A percentile compares a stretch with the other conserved stretches of the same genome.
phyloP scores from a whole-genome alignment of 2,888 invertebrate species.

The Drosophila ustulata region DNA sequence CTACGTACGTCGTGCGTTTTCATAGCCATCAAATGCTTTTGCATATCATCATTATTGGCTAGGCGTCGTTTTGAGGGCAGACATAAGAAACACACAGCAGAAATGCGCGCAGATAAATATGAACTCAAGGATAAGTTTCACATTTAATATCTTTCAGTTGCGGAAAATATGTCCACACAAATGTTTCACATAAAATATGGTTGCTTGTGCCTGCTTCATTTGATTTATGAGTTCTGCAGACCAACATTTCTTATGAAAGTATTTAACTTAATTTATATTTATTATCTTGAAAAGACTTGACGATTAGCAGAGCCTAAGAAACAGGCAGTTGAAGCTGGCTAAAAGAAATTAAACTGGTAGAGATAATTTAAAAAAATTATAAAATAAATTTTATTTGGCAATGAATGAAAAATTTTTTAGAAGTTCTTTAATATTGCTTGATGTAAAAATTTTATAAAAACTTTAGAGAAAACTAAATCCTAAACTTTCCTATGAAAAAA shows the following conservation, averaged over 20 bases:
- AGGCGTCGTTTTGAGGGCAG: neutral
- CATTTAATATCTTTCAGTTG: too few species aligned
- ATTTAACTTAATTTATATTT: neutral
- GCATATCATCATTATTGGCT: neutral
- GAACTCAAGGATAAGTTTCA: too few species aligned
- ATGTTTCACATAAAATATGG: conserved; percentile 4
- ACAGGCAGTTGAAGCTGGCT: neutral
- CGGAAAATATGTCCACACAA: conserved; percentile 1
- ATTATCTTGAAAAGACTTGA: neutral
- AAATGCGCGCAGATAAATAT: neutral
- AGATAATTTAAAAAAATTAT: too few species aligned
- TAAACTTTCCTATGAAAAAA: too few species aligned
- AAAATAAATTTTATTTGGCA: too few species aligned
- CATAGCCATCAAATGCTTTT: neutral
- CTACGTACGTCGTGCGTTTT: conserved; percentile 1
- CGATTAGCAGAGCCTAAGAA: neutral
- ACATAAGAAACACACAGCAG: neutral
- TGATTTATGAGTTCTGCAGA: conserved; percentile 5
- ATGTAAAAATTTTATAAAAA: too few species aligned
- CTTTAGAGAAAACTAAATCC: too few species aligned
- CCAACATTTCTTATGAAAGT: neutral
- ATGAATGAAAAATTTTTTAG: too few species aligned
- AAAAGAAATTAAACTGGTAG: neutral
- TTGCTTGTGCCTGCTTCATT: conserved; percentile 1
- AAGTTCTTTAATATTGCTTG: too few species aligned